Conservation (phyloP, 2,113 vertebrate species). For the Cariama cristata region DNA sequence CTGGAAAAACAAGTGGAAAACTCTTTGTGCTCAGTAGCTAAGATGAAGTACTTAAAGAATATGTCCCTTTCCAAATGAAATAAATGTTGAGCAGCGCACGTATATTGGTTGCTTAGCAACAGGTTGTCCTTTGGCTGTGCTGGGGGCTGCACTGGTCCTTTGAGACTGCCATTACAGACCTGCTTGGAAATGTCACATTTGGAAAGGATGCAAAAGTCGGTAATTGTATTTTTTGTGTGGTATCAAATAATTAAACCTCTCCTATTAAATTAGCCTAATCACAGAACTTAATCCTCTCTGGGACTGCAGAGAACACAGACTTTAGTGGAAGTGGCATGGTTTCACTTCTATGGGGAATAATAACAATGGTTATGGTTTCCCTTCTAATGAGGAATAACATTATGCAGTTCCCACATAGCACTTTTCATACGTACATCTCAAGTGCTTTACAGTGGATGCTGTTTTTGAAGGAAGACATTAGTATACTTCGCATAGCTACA, state of each 20-base stretch:
- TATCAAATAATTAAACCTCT: constrained; percentile 45
- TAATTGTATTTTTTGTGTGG: constrained; percentile 1
- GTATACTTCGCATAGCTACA: neutral
- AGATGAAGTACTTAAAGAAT: constrained; percentile 34
- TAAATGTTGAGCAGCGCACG: constrained; percentile 44
- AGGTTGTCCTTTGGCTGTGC: constrained; percentile 61
- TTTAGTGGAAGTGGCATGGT: neutral
- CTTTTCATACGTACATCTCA: neutral
- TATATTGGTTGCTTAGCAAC: constrained; percentile 67
- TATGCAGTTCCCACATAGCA: neutral
- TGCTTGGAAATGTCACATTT: constrained; percentile 50
- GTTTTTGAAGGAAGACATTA: neutral
- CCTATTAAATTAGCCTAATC: constrained; percentile 33
- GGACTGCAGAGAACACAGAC: neutral
- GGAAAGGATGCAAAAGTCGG: constrained; percentile 40
- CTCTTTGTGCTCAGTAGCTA: neutral
- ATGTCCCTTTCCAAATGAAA: constrained; percentile 46
- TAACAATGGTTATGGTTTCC: neutral
- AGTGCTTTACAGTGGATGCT: neutral
- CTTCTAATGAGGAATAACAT: neutral
- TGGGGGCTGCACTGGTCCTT: neutral
- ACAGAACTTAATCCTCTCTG: constrained; percentile 2
- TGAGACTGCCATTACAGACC: constrained; percentile 43
- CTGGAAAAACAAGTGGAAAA: neutral
- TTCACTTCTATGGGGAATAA: neutral